Base-by-base conservation (phyloP, 2,888 invertebrate species). In the Sminthurides aquaticus region DNA sequence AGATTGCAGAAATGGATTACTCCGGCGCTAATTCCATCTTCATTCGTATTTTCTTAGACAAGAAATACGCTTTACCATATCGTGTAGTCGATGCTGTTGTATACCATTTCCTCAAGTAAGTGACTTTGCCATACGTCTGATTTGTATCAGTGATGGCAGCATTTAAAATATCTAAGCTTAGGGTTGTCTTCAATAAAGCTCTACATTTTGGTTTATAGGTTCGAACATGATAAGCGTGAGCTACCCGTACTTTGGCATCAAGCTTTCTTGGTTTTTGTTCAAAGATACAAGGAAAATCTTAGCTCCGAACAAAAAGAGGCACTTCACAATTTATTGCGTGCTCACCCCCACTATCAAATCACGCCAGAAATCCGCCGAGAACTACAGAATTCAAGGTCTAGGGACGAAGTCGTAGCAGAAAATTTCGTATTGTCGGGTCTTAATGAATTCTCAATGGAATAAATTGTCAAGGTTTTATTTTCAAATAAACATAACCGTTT, bases 161-260 rank as follows among this genome's bases (percentile, higher is more conserved):
- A 2, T 34, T n/a, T n/a, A n/a, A n/a, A n/a, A n/a, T n/a, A n/a
- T n/a, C n/a, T n/a, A n/a, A n/a, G n/a, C n/a, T n/a, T n/a, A n/a
- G n/a, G n/a, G n/a, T n/a, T n/a, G n/a, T n/a, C n/a, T n/a, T n/a
- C n/a, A n/a, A n/a, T n/a, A n/a, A n/a, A n/a, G n/a, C n/a, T n/a
- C n/a, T n/a, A n/a, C n/a, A n/a, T n/a, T n/a, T n/a, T n/a, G n/a
- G n/a, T n/a, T 78, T 78, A 58, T 76, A 92, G 94, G 77, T 95
- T 97, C 79, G 86, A 89, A 78, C 82, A 82, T 70, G 96, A 97
- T 76, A 81, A 81, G 59, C 84, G 95, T 64, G 86, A 86, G 73
- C 81, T 99, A 77, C 98, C 99, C 1, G 95, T 98, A 2, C 79
- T 98, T 66, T 99, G 98, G 99, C 97, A 99, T 79, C 98, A 98